Evolutionary conservation across 2,888 invertebrate species (phyloP).

Genomic region (Nemurella pictetii): DNA sequence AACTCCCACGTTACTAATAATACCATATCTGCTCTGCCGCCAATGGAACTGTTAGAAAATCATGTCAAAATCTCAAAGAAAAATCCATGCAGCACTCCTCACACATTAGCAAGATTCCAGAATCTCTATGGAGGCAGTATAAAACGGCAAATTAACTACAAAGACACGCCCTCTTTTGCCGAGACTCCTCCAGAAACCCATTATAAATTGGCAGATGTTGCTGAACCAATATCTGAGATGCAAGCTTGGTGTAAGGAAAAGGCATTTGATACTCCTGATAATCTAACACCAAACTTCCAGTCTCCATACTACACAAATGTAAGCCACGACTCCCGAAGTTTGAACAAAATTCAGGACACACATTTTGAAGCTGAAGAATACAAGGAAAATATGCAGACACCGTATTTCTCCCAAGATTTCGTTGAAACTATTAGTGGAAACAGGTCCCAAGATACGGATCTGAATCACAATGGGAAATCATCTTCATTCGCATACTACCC

Average conservation of each 20-base stretch:
- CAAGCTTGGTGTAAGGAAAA: background rate
- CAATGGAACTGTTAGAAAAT: background rate
- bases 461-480: background rate
- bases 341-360: background rate
- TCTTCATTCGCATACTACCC: background rate
- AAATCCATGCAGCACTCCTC: background rate
- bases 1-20: background rate
- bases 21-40: background rate
- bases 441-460: background rate
- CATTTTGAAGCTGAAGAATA: background rate
- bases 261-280: background rate
- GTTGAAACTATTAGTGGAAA: background rate
- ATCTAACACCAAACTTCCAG: background rate
- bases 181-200: background rate
- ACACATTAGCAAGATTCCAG: background rate
- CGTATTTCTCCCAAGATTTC: background rate
- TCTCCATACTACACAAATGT: background rate
- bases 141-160: background rate
- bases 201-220: background rate
- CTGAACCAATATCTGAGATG: background rate
- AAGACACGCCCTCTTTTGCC: background rate
- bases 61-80: background rate
- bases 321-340: background rate
- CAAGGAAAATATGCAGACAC: background rate
- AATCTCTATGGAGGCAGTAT: background rate